These are phyloP conservation scores for Drosophila bocki DNA, from an alignment of 1,140 invertebrate genomes.

Conservation along the genomic window DNA sequence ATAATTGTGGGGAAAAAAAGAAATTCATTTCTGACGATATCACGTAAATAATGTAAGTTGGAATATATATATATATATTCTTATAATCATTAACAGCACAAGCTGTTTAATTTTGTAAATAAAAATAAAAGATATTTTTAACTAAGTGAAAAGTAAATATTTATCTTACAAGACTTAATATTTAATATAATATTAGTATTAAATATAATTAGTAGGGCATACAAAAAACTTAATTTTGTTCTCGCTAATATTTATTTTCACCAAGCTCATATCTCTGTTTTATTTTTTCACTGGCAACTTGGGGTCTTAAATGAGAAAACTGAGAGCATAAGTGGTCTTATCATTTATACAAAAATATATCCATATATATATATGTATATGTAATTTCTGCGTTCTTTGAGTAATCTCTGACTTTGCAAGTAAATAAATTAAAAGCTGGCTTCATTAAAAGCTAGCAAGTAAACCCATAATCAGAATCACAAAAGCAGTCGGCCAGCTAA, in stretches of 20 bases:
- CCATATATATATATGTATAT: background rate
- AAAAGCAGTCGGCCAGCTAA: background rate
- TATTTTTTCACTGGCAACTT: background rate
- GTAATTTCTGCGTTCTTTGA: background rate
- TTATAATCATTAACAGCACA: no score
- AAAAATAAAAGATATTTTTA: no score
- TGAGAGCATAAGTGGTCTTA: background rate
- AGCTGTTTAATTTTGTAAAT: no score
- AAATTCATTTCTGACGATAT: background rate
- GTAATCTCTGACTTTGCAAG: background rate
- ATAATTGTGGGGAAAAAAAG: background rate
- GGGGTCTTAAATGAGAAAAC: background rate
- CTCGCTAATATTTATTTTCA: background rate
- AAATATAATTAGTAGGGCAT: no score
- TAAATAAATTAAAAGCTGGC: background rate
- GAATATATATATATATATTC: no score
- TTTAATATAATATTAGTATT: no score
- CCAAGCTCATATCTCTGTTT: background rate
- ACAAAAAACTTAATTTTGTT: background rate
- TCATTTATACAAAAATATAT: background rate
- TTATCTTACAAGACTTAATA: no score
- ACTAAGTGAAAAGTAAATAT: no score
- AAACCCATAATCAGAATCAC: background rate
- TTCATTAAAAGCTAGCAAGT: background rate
- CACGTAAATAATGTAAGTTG: background rate